Conservation (phyloP, 92 coral and sea anemone species). For the Blastomussa wellsi region DNA sequence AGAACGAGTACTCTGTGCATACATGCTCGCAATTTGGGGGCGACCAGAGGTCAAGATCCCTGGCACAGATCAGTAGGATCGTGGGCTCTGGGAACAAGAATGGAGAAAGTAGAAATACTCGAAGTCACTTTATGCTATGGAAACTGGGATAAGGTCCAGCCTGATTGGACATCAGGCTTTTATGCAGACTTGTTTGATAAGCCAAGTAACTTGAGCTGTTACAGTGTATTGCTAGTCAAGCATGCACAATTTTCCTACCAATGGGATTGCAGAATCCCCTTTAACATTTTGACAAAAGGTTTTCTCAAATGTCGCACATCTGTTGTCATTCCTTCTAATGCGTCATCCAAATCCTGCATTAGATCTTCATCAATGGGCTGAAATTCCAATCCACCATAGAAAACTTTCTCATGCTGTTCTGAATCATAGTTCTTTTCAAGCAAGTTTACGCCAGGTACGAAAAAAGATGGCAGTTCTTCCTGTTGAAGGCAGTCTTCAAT, state of each 20-base stretch:
- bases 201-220: not conserved
- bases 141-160: no score
- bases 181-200: not conserved
- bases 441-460: constrained; percentile 21
- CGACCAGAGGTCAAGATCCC: no score
- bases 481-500: constrained; percentile 28
- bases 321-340: not conserved
- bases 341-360: constrained; percentile 36
- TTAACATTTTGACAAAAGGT: constrained; percentile 43
- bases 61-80: no score
- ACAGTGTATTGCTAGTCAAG: not conserved
- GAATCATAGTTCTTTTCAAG: constrained; percentile 27
- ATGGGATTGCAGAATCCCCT: constrained; percentile 30
- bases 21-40: no score
- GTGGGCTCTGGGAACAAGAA: no score
- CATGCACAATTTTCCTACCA: not conserved
- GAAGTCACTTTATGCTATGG: no score
- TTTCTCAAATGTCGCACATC: constrained; percentile 36
- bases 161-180: no score
- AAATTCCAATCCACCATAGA: constrained; percentile 30
- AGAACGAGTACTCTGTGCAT: no score
- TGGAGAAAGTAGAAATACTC: no score
- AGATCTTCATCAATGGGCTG: constrained; percentile 35
- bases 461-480: constrained; percentile 32
- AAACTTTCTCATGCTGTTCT: constrained; percentile 35